These are phyloP conservation scores for Temnothorax unifasciatus DNA, from an alignment of 2,888 invertebrate genomes.

Conservation along the genomic window DNA sequence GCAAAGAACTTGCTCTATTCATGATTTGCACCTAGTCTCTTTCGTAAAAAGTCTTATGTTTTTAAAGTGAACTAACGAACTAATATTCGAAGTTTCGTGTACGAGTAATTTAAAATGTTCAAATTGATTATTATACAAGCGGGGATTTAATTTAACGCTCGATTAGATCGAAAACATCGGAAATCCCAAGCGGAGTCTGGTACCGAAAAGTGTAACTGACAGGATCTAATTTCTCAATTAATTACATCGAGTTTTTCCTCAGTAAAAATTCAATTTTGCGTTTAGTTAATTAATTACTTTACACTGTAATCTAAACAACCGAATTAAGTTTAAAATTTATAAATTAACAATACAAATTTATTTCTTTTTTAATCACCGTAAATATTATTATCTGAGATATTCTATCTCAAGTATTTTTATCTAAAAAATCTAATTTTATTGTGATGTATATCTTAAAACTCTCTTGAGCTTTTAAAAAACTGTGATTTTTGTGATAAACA, in stretches of 20 bases:
- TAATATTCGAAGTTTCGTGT: neutral
- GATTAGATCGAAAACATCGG: constrained; percentile 13
- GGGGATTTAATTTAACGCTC: constrained; percentile 10
- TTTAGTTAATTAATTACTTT: constrained; percentile 15
- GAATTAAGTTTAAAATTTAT: neutral
- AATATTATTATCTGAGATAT: neutral
- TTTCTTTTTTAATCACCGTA: neutral
- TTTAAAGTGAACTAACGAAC: neutral
- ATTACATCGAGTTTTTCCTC: constrained; percentile 15
- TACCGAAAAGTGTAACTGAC: neutral
- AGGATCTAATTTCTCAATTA: constrained; percentile 30
- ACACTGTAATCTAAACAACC: neutral
- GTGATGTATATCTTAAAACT: neutral
- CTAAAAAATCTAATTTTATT: neutral
- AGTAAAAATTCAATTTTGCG: constrained; percentile 10
- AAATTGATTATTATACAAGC: neutral
- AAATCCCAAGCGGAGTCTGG: neutral
- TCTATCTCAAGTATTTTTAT: no score
- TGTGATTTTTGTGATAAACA: neutral
- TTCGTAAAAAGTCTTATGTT: neutral
- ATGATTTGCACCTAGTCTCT: neutral
- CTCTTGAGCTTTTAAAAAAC: neutral
- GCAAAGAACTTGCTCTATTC: neutral
- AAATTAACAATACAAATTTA: neutral
- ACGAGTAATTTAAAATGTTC: neutral